phyloP scores from a whole-genome alignment of 2,888 invertebrate genomes.

The Leucania comma region DNA sequence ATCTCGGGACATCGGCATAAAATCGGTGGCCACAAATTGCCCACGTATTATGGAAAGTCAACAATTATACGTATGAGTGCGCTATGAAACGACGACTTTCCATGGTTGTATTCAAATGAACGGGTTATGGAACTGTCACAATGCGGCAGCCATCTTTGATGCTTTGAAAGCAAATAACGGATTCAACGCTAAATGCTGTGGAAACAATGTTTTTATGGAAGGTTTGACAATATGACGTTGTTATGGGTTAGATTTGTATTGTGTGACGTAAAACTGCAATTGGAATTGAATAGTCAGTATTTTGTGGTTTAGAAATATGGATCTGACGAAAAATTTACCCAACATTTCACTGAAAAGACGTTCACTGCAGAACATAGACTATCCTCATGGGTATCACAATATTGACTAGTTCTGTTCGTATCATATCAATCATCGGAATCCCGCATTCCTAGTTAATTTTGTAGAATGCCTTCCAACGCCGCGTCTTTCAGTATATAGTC shows the following conservation, averaged over 20 bases:
- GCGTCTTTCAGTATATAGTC: too few species aligned
- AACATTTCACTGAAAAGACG: too few species aligned
- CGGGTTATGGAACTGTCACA: conserved; percentile 62
- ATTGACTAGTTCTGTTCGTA: too few species aligned
- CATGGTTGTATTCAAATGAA: conserved; percentile 69
- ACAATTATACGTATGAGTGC: conserved; percentile 83
- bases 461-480: too few species aligned
- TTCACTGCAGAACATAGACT: too few species aligned
- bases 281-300: not conserved
- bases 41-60: conserved; percentile 77
- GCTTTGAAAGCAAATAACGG: conserved; percentile 53
- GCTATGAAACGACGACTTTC: conserved; percentile 76
- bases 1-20: conserved; percentile 61
- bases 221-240: conserved; percentile 6
- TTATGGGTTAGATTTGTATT: conserved; percentile 13
- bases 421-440: too few species aligned
- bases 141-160: conserved; percentile 55
- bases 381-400: too few species aligned
- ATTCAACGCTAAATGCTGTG: conserved; percentile 30
- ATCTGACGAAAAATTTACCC: too few species aligned
- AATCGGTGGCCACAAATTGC: conserved; percentile 61
- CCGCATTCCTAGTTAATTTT: too few species aligned
- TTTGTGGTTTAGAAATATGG: not conserved
- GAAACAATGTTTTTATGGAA: conserved; percentile 43
- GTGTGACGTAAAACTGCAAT: conserved; percentile 4